These are phyloP conservation scores for Lordiphosa andalusiaca DNA, from an alignment of 2,888 invertebrate species.

Conservation along the genomic window DNA sequence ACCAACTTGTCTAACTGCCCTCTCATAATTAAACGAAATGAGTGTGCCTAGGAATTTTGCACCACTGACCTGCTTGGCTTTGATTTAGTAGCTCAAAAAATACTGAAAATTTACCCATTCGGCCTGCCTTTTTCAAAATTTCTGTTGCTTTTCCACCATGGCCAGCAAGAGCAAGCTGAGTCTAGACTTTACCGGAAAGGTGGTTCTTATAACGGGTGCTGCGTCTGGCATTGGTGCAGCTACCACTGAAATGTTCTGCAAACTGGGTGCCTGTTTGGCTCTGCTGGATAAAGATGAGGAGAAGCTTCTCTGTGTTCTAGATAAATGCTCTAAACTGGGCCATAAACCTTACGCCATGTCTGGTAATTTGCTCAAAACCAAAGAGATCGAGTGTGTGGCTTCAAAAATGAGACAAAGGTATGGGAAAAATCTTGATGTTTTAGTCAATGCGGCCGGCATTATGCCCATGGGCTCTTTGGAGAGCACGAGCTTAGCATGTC, in stretches of 20 bases:
- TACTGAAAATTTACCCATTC: neutral
- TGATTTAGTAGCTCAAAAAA: neutral
- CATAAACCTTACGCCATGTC: conserved; percentile 8
- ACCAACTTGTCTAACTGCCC: too few species aligned
- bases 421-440: conserved; percentile 85
- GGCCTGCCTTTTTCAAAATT: too few species aligned
- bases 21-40: too few species aligned
- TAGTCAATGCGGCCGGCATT: conserved; percentile 93
- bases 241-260: conserved; percentile 11
- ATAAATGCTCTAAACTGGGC: conserved; percentile 58
- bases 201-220: conserved; percentile 13
- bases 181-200: conserved; percentile 18
- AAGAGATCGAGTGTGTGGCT: conserved; percentile 74
- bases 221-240: conserved; percentile 14
- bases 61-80: too few species aligned
- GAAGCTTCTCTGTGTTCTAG: conserved; percentile 83
- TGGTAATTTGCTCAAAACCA: neutral
- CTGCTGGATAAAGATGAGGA: conserved; percentile 83
- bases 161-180: conserved; percentile 1
- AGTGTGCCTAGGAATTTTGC: too few species aligned
- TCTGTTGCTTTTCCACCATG: neutral
- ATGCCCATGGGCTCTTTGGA: conserved; percentile 90
- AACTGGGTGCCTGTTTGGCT: conserved; percentile 12
- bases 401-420: conserved; percentile 82
- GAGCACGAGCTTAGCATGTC: conserved; percentile 88